Evolutionary conservation across 2,113 vertebrate genomes (phyloP).

Genomic region (Odobenus rosmarus): DNA sequence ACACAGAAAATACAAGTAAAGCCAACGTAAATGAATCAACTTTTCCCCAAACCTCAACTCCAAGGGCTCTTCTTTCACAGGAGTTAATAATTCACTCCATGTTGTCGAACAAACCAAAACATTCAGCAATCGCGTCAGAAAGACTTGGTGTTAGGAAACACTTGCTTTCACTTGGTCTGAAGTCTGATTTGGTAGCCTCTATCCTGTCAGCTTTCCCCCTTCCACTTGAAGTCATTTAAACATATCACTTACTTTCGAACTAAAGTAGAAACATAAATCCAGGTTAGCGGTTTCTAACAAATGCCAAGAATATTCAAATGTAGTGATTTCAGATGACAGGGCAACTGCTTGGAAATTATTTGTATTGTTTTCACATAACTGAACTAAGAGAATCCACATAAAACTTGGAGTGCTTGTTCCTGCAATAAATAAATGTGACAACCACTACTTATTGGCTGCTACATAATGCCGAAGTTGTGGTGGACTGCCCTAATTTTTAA

Average conservation of each 20-base stretch:
- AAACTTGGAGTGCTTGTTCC: slow-evolving; percentile 4
- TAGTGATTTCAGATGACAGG: neutral
- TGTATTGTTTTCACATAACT: slow-evolving; percentile 31
- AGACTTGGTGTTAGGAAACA: slow-evolving; percentile 35
- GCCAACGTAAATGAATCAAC: slow-evolving; percentile 53
- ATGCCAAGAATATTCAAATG: neutral
- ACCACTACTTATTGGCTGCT: neutral
- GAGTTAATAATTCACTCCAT: slow-evolving; percentile 34
- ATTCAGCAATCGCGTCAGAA: slow-evolving; percentile 26
- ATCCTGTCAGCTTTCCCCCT: neutral
- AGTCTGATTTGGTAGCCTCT: slow-evolving; percentile 47
- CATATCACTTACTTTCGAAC: neutral
- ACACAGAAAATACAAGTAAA: slow-evolving; percentile 49
- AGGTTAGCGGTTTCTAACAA: slow-evolving; percentile 18
- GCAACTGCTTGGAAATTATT: slow-evolving; percentile 36
- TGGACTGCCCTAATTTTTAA: neutral
- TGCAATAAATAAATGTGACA: neutral
- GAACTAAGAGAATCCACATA: neutral
- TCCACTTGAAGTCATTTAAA: neutral
- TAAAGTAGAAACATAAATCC: slow-evolving; percentile 11
- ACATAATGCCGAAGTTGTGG: neutral
- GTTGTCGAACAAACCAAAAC: slow-evolving; percentile 56
- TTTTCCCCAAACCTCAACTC: slow-evolving; percentile 40
- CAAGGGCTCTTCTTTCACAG: neutral
- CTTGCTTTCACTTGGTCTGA: slow-evolving; percentile 22